phyloP scores from a whole-genome alignment of 2,888 invertebrate species.

The Pachycephus smyrnensis region DNA sequence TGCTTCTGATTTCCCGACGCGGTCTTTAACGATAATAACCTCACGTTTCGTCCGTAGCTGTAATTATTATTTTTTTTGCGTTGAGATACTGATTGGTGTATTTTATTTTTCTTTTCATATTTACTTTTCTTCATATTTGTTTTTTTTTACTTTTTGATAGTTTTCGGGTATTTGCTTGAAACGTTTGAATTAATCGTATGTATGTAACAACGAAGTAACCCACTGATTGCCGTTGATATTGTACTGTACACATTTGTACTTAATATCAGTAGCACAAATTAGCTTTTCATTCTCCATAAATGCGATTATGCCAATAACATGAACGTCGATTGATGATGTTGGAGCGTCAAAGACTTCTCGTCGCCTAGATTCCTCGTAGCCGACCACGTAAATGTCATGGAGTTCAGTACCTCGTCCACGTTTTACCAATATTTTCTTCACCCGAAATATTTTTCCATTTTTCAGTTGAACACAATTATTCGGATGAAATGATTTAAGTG shows the following conservation, averaged over 20 bases:
- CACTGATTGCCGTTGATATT: constrained; percentile 3
- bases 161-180: not conserved
- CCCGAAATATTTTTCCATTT: not conserved
- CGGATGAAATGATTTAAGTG: not conserved
- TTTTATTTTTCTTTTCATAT: no score
- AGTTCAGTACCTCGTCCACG: not conserved
- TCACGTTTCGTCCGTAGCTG: no score
- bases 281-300: constrained; percentile 5
- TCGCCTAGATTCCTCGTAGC: not conserved
- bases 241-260: constrained; percentile 11
- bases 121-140: no score
- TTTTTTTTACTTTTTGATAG: no score
- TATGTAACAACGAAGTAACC: constrained; percentile 11
- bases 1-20: no score
- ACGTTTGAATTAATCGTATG: constrained; percentile 5
- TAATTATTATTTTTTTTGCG: no score
- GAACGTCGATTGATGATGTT: constrained; percentile 12
- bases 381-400: constrained; percentile 6
- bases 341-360: constrained; percentile 10
- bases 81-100: no score
- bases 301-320: not conserved
- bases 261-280: not conserved
- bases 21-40: no score
- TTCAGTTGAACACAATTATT: constrained; percentile 16
- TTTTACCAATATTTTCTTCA: constrained; percentile 1